Conservation (phyloP, 2,797 vertebrate species). For the Coregonus sp. region DNA sequence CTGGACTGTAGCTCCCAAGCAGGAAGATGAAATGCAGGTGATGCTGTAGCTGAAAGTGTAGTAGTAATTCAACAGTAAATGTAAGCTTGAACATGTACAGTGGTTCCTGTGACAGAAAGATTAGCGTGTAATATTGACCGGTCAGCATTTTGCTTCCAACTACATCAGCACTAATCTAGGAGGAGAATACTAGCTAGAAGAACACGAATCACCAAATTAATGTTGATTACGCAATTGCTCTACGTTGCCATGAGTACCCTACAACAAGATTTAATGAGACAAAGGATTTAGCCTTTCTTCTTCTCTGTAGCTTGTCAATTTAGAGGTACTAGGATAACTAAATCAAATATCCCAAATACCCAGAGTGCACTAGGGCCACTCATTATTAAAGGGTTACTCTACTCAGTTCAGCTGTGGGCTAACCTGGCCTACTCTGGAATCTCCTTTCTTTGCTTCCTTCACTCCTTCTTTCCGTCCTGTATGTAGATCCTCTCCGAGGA, state of each 20-base stretch:
- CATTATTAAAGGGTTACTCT: not conserved
- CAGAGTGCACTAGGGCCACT: not conserved
- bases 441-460: slow-evolving; percentile 24
- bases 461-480: slow-evolving; percentile 3
- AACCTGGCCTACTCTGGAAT: slow-evolving; percentile 38
- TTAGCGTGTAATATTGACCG: not conserved
- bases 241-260: not conserved
- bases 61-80: not conserved
- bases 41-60: no score
- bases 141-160: not conserved
- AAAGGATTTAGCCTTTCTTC: no score
- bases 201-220: not conserved
- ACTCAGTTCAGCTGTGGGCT: not conserved
- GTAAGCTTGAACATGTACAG: not conserved
- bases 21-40: no score
- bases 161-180: not conserved
- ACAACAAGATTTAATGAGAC: not conserved
- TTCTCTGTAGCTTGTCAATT: not conserved
- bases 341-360: not conserved
- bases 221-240: not conserved
- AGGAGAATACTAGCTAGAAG: not conserved
- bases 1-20: no score
- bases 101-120: not conserved
- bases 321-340: not conserved
- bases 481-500: not conserved